phyloP scores from a whole-genome alignment of 2,888 invertebrate species.

The Pseudanteris insignis region DNA sequence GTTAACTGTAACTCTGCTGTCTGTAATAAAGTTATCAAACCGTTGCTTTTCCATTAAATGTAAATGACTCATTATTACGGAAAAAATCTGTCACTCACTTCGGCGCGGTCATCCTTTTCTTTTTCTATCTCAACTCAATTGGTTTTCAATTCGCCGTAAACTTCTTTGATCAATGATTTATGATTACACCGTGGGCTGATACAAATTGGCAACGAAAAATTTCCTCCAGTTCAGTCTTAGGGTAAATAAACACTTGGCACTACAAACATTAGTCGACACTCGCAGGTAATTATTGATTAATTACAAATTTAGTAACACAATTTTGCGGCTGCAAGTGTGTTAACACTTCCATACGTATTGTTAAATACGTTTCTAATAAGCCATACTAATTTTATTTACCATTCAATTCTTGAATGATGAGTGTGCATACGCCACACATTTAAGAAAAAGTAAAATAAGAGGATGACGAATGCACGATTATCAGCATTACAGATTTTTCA shows the following conservation, averaged over 20 bases:
- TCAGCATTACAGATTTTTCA: too few species aligned
- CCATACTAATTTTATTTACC: conserved; percentile 21
- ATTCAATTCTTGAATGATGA: too few species aligned
- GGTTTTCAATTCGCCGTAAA: too few species aligned
- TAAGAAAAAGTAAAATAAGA: too few species aligned
- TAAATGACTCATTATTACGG: conserved; percentile 13
- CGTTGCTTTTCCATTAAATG: conserved; percentile 27
- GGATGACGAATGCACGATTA: too few species aligned
- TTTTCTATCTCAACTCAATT: not conserved
- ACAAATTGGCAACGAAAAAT: too few species aligned
- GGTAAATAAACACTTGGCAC: conserved; percentile 7
- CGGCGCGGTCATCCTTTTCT: not conserved
- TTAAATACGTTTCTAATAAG: conserved; percentile 14
- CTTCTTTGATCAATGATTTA: too few species aligned
- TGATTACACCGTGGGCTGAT: too few species aligned
- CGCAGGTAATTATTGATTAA: conserved; percentile 33
- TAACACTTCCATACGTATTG: conserved; percentile 12
- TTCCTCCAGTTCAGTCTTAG: too few species aligned
- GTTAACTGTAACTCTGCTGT: conserved; percentile 51
- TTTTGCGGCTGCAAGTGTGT: conserved; percentile 22
- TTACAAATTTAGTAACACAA: conserved; percentile 28
- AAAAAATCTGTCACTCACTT: too few species aligned
- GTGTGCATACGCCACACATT: too few species aligned
- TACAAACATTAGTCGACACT: conserved; percentile 8
- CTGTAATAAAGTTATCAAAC: conserved; percentile 51